A percentile compares a stretch with the other conserved stretches of the same genome.
Conservation (phyloP, 23 tunicate genomes). For the Halocynthia roretzi region DNA sequence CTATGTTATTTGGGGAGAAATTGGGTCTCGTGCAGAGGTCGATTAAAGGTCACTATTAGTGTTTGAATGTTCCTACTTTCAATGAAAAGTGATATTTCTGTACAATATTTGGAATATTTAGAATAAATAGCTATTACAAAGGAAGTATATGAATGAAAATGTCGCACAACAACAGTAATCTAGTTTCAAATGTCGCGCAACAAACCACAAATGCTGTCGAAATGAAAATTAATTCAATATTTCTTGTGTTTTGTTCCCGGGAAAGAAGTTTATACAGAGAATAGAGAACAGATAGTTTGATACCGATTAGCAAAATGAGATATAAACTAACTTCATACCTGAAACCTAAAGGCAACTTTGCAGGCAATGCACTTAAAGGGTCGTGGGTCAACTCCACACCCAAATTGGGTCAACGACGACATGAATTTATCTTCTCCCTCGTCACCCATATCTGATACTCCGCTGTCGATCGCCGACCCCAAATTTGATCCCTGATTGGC, state of each 20-base stretch:
- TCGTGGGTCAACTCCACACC: conserved; percentile 43
- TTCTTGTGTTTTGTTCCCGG: no score
- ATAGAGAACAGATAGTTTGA: neutral
- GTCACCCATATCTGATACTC: conserved; percentile 7
- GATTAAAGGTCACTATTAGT: no score
- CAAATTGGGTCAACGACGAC: neutral
- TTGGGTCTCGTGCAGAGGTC: no score
- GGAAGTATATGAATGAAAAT: neutral
- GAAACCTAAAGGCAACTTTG: conserved; percentile 79
- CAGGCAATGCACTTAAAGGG: conserved; percentile 88
- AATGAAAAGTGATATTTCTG: no score
- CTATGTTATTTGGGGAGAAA: no score
- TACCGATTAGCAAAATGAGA: neutral
- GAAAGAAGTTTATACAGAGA: no score
- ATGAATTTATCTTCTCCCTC: neutral
- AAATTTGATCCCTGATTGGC: neutral
- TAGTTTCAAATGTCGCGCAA: no score
- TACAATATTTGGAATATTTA: no score
- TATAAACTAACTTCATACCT: conserved; percentile 25
- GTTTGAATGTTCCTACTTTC: no score
- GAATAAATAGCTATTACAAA: neutral
- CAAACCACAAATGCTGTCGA: no score
- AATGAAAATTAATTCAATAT: no score
- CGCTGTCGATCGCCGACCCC: conserved; percentile 9
- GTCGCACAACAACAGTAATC: no score